Base-by-base conservation (phyloP, 2,797 vertebrate species). In the Epinephelus malabaricus region DNA sequence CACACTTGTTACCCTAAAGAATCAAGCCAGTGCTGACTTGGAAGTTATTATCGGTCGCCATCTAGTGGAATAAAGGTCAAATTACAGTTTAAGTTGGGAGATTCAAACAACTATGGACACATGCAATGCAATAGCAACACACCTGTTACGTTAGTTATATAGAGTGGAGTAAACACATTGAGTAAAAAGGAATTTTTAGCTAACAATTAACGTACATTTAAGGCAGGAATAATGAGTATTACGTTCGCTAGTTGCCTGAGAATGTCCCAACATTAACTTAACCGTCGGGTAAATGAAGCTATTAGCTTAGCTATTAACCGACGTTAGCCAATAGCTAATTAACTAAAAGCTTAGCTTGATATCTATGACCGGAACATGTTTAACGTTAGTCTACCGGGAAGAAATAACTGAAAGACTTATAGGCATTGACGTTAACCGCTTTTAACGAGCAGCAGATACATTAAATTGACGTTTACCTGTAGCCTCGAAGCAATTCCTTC, bases 61-160 rank as follows among this genome's bases (percentile, higher is more conserved):
- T 89, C 95, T 94, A 88, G 90, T 83, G 94, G 76, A 12, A 4
- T 0, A n/a, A 23, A 0, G 1, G 10, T 17, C 0, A 47, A 69
- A 69, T 61, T 73, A 78, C 87, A 88, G 1, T 27, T 25, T 18
- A 43, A 25, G 1, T 60, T 10, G 13, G 6, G 2, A 38, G 3
- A 9, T 21, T 62, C 1, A 70, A 27, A 23, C 11, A 18, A 49
- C 7, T 6, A 8, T 34, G 34, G 7, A 34, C 6, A 34, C 34
- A 34, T 34, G 6, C 34, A 34, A 7, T 1, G 15, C 43, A 21
- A 23, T 3, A 4, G 9, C 15, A 55, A 15, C 50, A 12, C 50
- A 54, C 49, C 14, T 58, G 30, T 66, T 45, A 5, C 11, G 1
- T 18, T 25, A 14, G 9, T 17, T 38, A 17, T 7, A 55, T 13